Evolutionary conservation across 2,797 vertebrate species (phyloP), one percentile per base, ranked within the genome.

Genomic region (Smutsia gigantea): DNA sequence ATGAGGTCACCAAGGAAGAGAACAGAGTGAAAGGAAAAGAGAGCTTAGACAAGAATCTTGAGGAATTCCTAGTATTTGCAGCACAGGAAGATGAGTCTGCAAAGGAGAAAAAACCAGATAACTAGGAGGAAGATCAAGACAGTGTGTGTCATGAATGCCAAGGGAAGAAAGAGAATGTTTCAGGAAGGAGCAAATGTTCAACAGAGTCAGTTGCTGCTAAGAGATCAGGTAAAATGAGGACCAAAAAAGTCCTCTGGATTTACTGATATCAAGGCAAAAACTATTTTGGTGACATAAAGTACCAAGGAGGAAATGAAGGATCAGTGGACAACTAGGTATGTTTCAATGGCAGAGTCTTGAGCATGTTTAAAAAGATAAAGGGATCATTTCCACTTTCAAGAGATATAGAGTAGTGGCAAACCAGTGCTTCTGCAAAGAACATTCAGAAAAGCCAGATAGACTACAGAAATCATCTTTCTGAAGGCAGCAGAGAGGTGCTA

Each of bases 381-480:
- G 5, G n/a, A 64, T 83, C 18, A 61, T 63, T 89, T 83, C 72
- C 21, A 87, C 57, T 63, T 83, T 11, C 13, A 79, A 90, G 71
- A 93, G 37, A 92, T 46, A 95, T 5, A 11, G 42, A 87, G 7
- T 74, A 82, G 39, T 79, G n/a, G 72, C 14, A 81, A 95, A 59
- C 39, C 29, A 63, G 37, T 87, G 68, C 66, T 66, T 59, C 72
- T 90, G 10, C 1, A 95, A 34, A 72, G 29, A 75, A 92, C 39
- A 49, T 69, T 87, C 39, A 93, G 27, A 77, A 66, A 94, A 94
- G 42, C 8, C 69, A 92, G 31, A 59, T 51, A 88, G 75, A 94
- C 84, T 64, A 42, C 14, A 83, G 51, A 90, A 89, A 87, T 51
- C 57, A 84, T 69, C 64, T 57, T 87, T 96, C 14, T 79, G n/a